A percentile compares a stretch with the other conserved stretches of the same genome.
Conservation (phyloP, 2,797 vertebrate genomes). For the Chelon auratus region DNA sequence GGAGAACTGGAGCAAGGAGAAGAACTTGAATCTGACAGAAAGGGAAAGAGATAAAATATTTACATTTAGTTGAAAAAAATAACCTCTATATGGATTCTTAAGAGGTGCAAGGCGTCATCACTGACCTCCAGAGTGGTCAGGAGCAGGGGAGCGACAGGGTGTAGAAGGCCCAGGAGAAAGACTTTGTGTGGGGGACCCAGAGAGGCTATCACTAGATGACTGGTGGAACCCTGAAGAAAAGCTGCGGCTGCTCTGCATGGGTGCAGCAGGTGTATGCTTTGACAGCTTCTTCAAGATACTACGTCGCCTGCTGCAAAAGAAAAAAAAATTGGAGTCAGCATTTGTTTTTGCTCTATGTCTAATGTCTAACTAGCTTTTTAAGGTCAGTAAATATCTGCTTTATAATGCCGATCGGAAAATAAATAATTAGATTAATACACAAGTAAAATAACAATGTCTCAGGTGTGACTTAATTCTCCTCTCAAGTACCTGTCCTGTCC, state of each 20-base stretch:
- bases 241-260: slow-evolving; percentile 91
- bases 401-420: background rate
- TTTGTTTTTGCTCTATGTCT: background rate
- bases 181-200: slow-evolving; percentile 82
- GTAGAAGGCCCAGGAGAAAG: slow-evolving; percentile 89
- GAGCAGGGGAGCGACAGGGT: slow-evolving; percentile 89
- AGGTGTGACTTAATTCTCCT: background rate
- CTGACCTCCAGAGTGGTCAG: slow-evolving; percentile 89
- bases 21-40: slow-evolving; percentile 84
- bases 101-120: too few species aligned
- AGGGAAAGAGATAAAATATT: background rate
- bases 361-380: too few species aligned
- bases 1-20: slow-evolving; percentile 93
- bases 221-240: slow-evolving; percentile 94
- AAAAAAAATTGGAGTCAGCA: background rate
- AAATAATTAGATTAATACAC: background rate
- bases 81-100: background rate
- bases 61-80: background rate
- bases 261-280: slow-evolving; percentile 84
- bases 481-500: slow-evolving; percentile 88
- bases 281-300: slow-evolving; percentile 92
- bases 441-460: background rate
- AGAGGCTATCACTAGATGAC: slow-evolving; percentile 94
- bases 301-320: slow-evolving; percentile 81
- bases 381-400: background rate